These are phyloP conservation scores for Habropoda laboriosa DNA, from an alignment of 1,140 invertebrate genomes.

Conservation along the genomic window DNA sequence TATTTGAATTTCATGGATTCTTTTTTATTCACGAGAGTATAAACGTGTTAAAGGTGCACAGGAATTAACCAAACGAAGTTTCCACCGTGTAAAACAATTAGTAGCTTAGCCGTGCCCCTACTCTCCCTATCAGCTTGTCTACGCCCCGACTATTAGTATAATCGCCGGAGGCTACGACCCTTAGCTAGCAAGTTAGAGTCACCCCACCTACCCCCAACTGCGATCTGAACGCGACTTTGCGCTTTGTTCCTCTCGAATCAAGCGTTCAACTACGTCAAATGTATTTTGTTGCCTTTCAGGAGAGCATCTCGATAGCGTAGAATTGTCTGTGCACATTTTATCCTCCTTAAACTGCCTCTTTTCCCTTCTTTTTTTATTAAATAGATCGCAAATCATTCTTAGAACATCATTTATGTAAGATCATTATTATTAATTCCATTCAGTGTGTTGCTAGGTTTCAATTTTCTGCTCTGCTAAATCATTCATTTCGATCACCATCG, in stretches of 20 bases:
- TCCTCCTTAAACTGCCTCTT: background rate
- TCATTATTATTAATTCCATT: too few relatives aligned
- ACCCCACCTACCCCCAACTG: conserved; percentile 12
- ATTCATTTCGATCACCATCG: conserved; percentile 13
- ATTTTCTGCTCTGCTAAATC: background rate
- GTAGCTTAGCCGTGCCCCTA: conserved; percentile 55
- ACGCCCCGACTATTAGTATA: conserved; percentile 72
- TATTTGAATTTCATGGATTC: conserved; percentile 21
- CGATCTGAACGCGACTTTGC: conserved; percentile 57
- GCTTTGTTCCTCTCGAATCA: conserved; percentile 34
- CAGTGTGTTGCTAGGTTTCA: background rate
- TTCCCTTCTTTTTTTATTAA: background rate
- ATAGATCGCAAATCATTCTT: too few relatives aligned
- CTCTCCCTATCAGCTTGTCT: conserved; percentile 63
- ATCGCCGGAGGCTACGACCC: conserved; percentile 68
- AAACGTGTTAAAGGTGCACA: conserved; percentile 41
- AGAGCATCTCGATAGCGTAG: background rate
- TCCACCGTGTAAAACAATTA: conserved; percentile 66
- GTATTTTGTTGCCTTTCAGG: background rate
- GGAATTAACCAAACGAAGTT: conserved; percentile 64
- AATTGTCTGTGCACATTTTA: background rate
- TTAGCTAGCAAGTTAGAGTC: conserved; percentile 64
- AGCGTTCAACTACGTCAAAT: background rate
- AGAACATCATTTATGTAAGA: too few relatives aligned
- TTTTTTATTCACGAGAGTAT: conserved; percentile 36